These are phyloP conservation scores for Leucoptera coffeella DNA, from an alignment of 2,888 invertebrate species.

Conservation along the genomic window DNA sequence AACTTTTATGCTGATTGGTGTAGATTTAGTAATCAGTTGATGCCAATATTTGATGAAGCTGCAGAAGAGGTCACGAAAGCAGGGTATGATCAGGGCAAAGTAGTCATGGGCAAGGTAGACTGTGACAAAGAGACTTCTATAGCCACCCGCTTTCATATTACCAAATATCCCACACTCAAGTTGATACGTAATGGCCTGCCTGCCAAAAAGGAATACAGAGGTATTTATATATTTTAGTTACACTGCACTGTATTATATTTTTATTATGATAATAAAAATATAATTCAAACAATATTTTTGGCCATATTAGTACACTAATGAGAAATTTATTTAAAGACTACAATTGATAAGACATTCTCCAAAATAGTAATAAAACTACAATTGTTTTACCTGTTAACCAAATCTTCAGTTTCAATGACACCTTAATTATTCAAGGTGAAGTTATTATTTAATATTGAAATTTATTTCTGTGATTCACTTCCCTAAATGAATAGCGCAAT, in stretches of 20 bases:
- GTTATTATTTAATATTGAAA: too few species aligned
- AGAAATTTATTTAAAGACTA: too few species aligned
- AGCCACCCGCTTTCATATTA: slow-evolving; percentile 89
- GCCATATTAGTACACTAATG: too few species aligned
- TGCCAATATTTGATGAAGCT: slow-evolving; percentile 95
- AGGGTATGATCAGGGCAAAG: slow-evolving; percentile 75
- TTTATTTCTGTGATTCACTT: too few species aligned
- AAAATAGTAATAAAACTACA: too few species aligned
- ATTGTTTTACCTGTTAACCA: too few species aligned
- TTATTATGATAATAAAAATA: slow-evolving; percentile 1
- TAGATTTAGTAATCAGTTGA: slow-evolving; percentile 93
- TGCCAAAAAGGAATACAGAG: slow-evolving; percentile 87
- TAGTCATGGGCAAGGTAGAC: slow-evolving; percentile 94
- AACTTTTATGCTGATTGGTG: slow-evolving; percentile 99
- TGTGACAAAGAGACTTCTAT: slow-evolving; percentile 89
- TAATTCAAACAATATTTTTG: too few species aligned
- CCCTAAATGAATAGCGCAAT: too few species aligned
- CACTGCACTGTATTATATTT: too few species aligned
- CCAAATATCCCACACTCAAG: slow-evolving; percentile 98
- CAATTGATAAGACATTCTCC: too few species aligned
- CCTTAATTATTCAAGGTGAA: too few species aligned
- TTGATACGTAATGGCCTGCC: slow-evolving; percentile 85
- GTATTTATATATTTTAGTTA: slow-evolving; percentile 25
- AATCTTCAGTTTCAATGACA: too few species aligned
- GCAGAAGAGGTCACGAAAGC: slow-evolving; percentile 76